phyloP scores from a whole-genome alignment of 2,797 vertebrate species.

The Manis pentadactyla region DNA sequence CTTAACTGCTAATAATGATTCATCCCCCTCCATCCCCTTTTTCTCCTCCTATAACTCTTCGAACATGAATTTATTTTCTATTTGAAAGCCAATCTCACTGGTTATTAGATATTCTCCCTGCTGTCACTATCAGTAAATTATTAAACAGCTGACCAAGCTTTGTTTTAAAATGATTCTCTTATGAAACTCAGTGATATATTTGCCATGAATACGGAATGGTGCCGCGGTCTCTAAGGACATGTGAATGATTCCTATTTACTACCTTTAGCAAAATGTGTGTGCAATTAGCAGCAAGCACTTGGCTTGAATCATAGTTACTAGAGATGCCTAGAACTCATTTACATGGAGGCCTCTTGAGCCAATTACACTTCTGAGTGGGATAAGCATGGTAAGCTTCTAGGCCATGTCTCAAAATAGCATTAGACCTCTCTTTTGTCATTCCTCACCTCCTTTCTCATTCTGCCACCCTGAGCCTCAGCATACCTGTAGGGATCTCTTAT shows the following conservation, averaged over 20 bases:
- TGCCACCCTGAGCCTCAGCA: background rate
- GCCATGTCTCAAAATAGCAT: slow-evolving; percentile 53
- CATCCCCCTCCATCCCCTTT: background rate
- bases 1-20: slow-evolving; percentile 70
- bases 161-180: slow-evolving; percentile 88
- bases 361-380: slow-evolving; percentile 25
- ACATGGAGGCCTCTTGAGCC: background rate
- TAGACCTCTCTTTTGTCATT: background rate
- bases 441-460: background rate
- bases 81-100: slow-evolving; percentile 86
- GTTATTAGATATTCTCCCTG: slow-evolving; percentile 88
- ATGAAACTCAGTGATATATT: slow-evolving; percentile 85
- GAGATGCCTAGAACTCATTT: slow-evolving; percentile 75
- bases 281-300: slow-evolving; percentile 85
- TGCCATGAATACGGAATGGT: slow-evolving; percentile 86
- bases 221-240: slow-evolving; percentile 81
- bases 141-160: slow-evolving; percentile 89
- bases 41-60: slow-evolving; percentile 62
- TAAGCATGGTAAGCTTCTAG: slow-evolving; percentile 51
- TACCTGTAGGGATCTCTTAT: background rate
- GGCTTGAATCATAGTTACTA: slow-evolving; percentile 68
- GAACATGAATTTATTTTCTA: slow-evolving; percentile 85
- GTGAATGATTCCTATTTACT: slow-evolving; percentile 85
- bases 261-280: slow-evolving; percentile 85
- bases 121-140: slow-evolving; percentile 88